A percentile compares a stretch with the other conserved stretches of the same genome.
phyloP scores from a whole-genome alignment of 2,797 vertebrate species.

The Borostomias antarcticus region DNA sequence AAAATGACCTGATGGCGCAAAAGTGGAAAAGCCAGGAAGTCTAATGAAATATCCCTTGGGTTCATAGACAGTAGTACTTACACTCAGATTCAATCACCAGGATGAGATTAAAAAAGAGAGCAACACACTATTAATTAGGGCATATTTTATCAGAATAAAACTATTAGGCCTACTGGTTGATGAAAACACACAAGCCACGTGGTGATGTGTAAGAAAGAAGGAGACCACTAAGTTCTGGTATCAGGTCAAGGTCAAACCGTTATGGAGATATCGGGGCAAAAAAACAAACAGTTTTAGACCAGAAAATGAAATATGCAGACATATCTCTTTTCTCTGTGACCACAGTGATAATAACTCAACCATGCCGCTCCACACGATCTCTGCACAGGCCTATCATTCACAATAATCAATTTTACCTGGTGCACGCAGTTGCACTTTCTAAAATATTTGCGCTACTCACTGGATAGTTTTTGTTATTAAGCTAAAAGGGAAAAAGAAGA shows the following conservation, averaged over 20 bases:
- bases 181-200: constrained; percentile 28
- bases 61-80: constrained; percentile 70
- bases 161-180: constrained; percentile 62
- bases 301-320: background rate
- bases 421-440: background rate
- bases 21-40: constrained; percentile 33
- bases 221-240: constrained; percentile 7
- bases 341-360: too few species aligned
- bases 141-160: constrained; percentile 65
- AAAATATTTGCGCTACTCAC: background rate
- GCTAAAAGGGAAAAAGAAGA: constrained; percentile 2
- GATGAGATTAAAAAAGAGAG: constrained; percentile 65
- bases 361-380: too few species aligned
- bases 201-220: constrained; percentile 32
- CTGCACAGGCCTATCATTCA: too few species aligned
- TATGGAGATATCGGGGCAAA: background rate
- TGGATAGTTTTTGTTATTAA: background rate
- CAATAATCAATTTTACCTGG: too few species aligned
- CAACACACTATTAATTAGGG: constrained; percentile 73
- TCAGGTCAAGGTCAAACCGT: constrained; percentile 54
- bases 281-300: background rate
- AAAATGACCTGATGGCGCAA: constrained; percentile 62
- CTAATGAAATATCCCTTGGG: constrained; percentile 65
- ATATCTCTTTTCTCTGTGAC: background rate
- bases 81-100: constrained; percentile 72